Evolutionary conservation across 2,113 vertebrate species (phyloP).

Genomic region (Cricetomys ansorgei): DNA sequence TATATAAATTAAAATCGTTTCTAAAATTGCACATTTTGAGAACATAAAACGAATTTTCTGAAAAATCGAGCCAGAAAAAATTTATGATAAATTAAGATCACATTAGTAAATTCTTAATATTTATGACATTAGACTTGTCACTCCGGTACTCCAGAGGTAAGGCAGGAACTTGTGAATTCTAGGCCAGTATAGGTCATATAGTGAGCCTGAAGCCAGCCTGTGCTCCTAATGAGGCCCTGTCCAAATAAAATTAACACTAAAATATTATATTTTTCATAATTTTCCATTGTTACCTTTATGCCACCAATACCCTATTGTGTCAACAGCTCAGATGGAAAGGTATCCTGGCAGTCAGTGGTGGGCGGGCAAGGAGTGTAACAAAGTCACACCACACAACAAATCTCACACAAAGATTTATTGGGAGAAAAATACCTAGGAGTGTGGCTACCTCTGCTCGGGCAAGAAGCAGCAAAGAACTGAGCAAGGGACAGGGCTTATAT

Average conservation of each 20-base stretch:
- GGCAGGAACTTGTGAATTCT: background rate
- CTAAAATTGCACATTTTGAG: background rate
- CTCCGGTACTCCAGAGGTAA: background rate
- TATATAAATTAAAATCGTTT: background rate
- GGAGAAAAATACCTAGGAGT: too few relatives aligned
- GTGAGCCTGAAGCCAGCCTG: background rate
- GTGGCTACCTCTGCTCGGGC: too few relatives aligned
- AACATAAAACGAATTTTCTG: background rate
- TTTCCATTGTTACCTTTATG: background rate
- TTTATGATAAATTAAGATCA: background rate
- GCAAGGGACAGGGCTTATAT: too few relatives aligned
- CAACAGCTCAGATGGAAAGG: too few relatives aligned
- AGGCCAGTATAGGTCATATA: background rate
- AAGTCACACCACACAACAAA: too few relatives aligned
- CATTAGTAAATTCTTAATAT: background rate
- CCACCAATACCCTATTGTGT: background rate
- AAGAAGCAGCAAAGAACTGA: too few relatives aligned
- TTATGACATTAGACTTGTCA: background rate
- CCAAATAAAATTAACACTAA: background rate
- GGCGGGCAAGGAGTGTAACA: too few relatives aligned
- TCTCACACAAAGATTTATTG: too few relatives aligned
- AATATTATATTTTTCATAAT: background rate
- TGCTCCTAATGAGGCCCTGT: background rate
- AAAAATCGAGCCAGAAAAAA: background rate
- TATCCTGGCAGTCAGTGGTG: too few relatives aligned